Conservation (phyloP, 1,140 invertebrate genomes). For the Ceratosolen solmsi region DNA sequence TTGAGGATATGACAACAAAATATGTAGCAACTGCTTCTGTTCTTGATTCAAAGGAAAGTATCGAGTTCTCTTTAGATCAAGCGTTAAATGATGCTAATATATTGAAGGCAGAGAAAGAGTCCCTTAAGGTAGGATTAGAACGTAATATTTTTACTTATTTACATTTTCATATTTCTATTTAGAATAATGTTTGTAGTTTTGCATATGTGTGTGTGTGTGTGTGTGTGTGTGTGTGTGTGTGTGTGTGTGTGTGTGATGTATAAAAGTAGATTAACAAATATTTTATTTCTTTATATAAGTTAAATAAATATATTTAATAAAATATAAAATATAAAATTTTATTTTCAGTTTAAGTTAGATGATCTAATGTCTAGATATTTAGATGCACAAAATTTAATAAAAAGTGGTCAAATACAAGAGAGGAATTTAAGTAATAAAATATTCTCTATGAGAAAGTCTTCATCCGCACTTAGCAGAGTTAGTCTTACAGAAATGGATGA, state of each 20-base stretch:
- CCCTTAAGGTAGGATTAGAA: constrained; percentile 54
- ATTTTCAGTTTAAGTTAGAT: constrained; percentile 58
- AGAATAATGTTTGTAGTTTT: no score
- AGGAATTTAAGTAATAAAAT: constrained; percentile 58
- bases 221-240: no score
- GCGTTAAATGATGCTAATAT: constrained; percentile 60
- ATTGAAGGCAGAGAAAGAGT: constrained; percentile 64
- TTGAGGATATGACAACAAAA: constrained; percentile 68
- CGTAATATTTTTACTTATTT: not conserved
- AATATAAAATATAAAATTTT: not conserved
- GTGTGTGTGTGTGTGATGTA: no score
- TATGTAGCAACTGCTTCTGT: constrained; percentile 63
- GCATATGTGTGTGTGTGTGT: no score
- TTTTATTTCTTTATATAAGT: not conserved
- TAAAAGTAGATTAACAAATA: no score
- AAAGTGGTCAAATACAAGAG: constrained; percentile 62
- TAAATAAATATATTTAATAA: not conserved
- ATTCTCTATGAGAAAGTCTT: constrained; percentile 59
- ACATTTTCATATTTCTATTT: not conserved
- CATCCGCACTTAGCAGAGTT: constrained; percentile 62
- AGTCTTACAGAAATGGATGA: constrained; percentile 64
- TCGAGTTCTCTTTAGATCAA: constrained; percentile 66
- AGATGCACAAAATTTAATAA: constrained; percentile 59
- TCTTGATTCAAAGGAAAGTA: constrained; percentile 69
- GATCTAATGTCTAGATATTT: constrained; percentile 63